Evolutionary conservation across 1,140 invertebrate genomes (phyloP).

Genomic region (Drosophila malerkotliana): DNA sequence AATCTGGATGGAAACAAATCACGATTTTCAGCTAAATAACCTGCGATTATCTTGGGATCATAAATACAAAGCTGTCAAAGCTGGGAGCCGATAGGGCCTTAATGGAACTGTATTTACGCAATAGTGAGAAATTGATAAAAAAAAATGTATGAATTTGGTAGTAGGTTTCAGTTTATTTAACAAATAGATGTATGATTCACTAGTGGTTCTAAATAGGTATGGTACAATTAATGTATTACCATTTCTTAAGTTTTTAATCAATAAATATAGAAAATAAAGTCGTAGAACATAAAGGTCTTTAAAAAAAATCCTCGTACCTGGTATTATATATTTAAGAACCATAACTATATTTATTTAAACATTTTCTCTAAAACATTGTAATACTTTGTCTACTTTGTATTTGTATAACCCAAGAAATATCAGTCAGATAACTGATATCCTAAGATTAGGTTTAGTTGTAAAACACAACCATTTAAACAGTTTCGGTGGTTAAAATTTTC

Average conservation of each 20-base stretch:
- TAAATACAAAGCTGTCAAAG: slow-evolving; percentile 22
- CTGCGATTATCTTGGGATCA: slow-evolving; percentile 10
- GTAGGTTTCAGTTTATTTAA: background rate
- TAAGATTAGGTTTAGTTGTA: too few relatives aligned
- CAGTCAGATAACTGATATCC: background rate
- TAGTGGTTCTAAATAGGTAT: background rate
- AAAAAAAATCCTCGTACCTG: too few relatives aligned
- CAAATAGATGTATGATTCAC: background rate
- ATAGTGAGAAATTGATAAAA: background rate
- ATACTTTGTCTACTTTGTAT: too few relatives aligned
- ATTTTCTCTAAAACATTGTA: too few relatives aligned
- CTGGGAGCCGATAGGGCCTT: slow-evolving; percentile 1
- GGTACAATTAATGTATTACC: too few relatives aligned
- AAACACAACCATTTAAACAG: too few relatives aligned
- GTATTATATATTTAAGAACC: too few relatives aligned
- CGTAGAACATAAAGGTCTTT: too few relatives aligned
- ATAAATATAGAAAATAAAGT: too few relatives aligned
- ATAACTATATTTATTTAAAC: too few relatives aligned
- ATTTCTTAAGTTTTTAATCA: too few relatives aligned
- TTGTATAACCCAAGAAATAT: background rate
- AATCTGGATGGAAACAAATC: slow-evolving; percentile 39
- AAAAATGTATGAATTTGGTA: background rate
- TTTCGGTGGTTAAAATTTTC: background rate
- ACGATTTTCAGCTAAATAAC: slow-evolving; percentile 4
- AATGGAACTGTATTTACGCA: slow-evolving; percentile 1